phyloP scores from a whole-genome alignment of 2,113 vertebrate species.

The Chroicocephalus ridibundus region DNA sequence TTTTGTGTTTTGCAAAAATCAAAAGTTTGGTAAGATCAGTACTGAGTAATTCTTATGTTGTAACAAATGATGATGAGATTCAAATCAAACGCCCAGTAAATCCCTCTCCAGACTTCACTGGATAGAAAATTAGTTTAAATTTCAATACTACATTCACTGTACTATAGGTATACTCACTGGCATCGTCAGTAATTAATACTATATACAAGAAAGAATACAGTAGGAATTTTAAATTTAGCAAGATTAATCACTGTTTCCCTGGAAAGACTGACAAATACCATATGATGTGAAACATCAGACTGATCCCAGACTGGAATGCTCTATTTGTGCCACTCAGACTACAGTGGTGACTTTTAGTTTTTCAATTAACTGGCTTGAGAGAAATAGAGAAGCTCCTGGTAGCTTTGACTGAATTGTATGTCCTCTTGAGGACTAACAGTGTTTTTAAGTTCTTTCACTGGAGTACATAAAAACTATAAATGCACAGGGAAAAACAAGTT shows the following conservation, averaged over 20 bases:
- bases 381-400: background rate
- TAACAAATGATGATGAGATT: background rate
- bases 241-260: background rate
- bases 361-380: background rate
- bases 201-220: background rate
- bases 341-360: background rate
- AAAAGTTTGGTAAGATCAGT: background rate
- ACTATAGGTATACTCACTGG: background rate
- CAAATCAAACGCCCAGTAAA: background rate
- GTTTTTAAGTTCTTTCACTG: background rate
- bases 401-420: background rate
- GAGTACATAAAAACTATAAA: background rate
- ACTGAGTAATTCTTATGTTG: background rate
- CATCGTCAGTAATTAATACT: background rate
- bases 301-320: background rate
- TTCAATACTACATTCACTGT: background rate
- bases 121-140: background rate
- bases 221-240: background rate
- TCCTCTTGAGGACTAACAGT: background rate
- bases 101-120: background rate
- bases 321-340: background rate
- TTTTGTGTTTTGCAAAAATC: background rate
- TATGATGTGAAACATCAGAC: background rate
- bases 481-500: background rate
- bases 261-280: background rate